Percentiles rank a stretch among this genome's conserved stretches.
Conservation (phyloP, 1,140 invertebrate genomes). For the Homalodisca vitripennis region DNA sequence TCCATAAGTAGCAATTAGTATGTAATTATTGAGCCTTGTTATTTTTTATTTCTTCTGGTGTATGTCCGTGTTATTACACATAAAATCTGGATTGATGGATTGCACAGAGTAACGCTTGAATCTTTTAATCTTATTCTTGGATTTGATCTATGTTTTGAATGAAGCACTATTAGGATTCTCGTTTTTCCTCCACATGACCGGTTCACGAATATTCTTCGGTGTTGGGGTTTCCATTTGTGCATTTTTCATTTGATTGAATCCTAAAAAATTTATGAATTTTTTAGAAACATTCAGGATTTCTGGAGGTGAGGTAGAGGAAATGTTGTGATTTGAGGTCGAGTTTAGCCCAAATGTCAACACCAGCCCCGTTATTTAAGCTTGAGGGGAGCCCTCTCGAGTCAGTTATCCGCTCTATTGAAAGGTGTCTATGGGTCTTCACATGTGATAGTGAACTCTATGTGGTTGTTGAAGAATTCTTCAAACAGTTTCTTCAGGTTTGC, state of each 20-base stretch:
- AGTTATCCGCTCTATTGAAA: not conserved
- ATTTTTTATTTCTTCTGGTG: not conserved
- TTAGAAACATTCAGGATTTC: slow-evolving; percentile 27
- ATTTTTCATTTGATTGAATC: slow-evolving; percentile 3
- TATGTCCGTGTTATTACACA: not conserved
- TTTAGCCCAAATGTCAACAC: not conserved
- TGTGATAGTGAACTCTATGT: not conserved
- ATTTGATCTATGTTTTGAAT: not conserved
- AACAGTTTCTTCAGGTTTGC: not conserved
- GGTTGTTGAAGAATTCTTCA: not conserved
- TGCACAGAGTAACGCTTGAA: not conserved
- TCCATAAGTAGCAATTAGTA: not conserved
- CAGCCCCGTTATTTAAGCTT: not conserved
- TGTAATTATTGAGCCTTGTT: not conserved
- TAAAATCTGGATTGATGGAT: not conserved
- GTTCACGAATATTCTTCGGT: not conserved
- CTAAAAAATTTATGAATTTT: slow-evolving; percentile 1
- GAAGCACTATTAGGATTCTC: not conserved
- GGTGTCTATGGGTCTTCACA: not conserved
- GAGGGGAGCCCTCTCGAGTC: not conserved
- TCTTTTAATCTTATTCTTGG: not conserved
- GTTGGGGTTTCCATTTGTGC: slow-evolving; percentile 4
- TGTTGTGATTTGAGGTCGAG: not conserved
- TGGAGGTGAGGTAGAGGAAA: not conserved
- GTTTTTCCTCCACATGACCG: not conserved